Base-by-base conservation (phyloP, 1,140 invertebrate species). In the Heliconius hewitsoni region DNA sequence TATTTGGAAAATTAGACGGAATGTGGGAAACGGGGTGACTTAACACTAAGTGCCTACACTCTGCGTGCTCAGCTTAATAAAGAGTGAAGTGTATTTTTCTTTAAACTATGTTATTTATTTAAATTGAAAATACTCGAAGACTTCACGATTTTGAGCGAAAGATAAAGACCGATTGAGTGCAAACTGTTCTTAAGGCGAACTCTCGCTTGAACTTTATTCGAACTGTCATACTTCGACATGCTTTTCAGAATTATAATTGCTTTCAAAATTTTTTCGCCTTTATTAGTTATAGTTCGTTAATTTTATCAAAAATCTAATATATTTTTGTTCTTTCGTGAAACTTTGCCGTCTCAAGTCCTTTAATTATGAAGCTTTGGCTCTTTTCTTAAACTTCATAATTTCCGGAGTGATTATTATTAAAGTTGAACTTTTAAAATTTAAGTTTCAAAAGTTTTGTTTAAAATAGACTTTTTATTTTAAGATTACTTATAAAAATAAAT, bases 141-240 rank as follows among this genome's bases (percentile, higher is more conserved):
- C 27, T 77, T 81, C 74, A 34, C 75, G 27, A 81, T 74, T 79
- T 57, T 73, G 52, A 80, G 42, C 52, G 34, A 16, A 73, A 76
- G 42, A 50, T 19, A 19, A 74, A 74, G 46, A 30, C 46, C 71
- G 57, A 79, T 79, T 76, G 73, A 72, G 50, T 18, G 42, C 71
- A 74, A 79, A 79, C 73, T 75, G 46, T 66, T 72, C 50, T 6
- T 16, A 55, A 8, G 73, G 27, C 27, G 52, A 74, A 78, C 50
- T 73, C 18, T 42, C 6, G 30, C 18, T 42, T 19, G 34, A 71
- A 79, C 66, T 79, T 79, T 76, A 34, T 71, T 72, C 27, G 27
- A 66, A 66, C 60, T 66, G 71, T 79, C 50, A 57, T 18, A 57
- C 50, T 79, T 79, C 34, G 73, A 34, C 50, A 19, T 37, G 42